Evolutionary conservation across 2,797 vertebrate genomes (phyloP).

Genomic region (Acanthis flammea): DNA sequence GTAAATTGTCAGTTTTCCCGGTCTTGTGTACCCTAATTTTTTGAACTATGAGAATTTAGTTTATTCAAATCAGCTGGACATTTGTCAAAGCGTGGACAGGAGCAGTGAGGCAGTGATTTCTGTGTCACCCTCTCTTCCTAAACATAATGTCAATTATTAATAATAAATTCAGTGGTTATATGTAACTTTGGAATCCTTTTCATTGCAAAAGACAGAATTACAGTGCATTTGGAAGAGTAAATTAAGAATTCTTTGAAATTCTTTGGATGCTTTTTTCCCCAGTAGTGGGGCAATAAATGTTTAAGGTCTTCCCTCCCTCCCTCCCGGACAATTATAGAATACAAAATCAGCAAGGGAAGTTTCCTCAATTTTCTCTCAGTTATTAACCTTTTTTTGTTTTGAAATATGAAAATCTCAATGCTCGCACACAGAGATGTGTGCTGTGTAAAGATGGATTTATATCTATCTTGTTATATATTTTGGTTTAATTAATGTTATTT

Average conservation of each 20-base stretch:
- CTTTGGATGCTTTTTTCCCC: background rate
- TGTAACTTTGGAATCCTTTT: background rate
- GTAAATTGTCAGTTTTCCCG: background rate
- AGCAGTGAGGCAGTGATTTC: background rate
- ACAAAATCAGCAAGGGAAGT: background rate
- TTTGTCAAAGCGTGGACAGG: background rate
- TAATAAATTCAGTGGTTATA: background rate
- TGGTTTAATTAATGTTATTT: background rate
- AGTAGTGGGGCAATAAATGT: rapidly evolving
- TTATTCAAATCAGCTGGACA: background rate
- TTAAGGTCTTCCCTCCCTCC: background rate
- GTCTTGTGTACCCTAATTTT: background rate
- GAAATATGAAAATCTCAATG: background rate
- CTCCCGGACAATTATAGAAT: background rate
- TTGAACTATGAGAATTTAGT: background rate
- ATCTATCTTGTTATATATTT: background rate
- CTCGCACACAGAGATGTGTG: background rate
- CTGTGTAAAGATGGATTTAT: background rate
- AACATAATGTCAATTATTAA: background rate
- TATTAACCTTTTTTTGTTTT: background rate
- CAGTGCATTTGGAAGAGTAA: background rate
- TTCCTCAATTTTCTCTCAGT: background rate
- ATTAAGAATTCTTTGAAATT: background rate
- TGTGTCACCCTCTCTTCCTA: background rate
- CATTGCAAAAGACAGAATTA: background rate